Evolutionary conservation across 2,888 invertebrate genomes (phyloP), one percentile per base, ranked within the genome.

Genomic region (Seladonia tumulorum): DNA sequence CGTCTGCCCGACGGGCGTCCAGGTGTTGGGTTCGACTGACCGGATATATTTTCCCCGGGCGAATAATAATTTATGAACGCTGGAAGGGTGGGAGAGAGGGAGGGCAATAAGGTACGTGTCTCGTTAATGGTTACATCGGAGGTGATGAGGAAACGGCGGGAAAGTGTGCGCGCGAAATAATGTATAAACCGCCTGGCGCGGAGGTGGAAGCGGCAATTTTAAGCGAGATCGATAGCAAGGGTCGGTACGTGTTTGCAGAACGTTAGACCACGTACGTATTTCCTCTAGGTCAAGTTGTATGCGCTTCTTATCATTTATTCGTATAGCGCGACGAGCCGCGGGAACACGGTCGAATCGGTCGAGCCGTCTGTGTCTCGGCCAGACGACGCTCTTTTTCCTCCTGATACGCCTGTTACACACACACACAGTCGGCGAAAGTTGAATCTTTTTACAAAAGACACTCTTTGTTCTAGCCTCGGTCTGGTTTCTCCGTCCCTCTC

Each of bases 181-280:
- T 89, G 82, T 42, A 87, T 47, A 71, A 82, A 76, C 79, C 60
- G 75, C 63, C 53, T n/a, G 76, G n/a, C n/a, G n/a, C 42, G 42
- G 47, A 63, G 68, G 72, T 25, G 29, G 35, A 63, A 53, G 71
- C 60, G 68, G 63, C 79, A 73, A 79, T 90, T 82, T 86, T 76
- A 80, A 76, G 73, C 74, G 74, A 76, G 76, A 89, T 90, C 90
- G 87, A 89, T 90, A 81, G 60, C 79, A 77, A 72, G 63, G 57
- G 80, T 89, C 74, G 71, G 77, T 87, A 88, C 90, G 90, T 89
- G 90, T 88, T 87, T 79, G 83, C 78, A 82, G 57, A 60, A 75
- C 80, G 70, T 89, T 81, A 82, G 81, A 82, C 89, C 85, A 90
- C 89, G 88, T 89, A 90, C 16, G 76, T 68, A 79, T 78, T 70